Evolutionary conservation across 2,888 invertebrate species (phyloP), one percentile per base, ranked within the genome.

Genomic region (Caenorhabditis macrosperma): DNA sequence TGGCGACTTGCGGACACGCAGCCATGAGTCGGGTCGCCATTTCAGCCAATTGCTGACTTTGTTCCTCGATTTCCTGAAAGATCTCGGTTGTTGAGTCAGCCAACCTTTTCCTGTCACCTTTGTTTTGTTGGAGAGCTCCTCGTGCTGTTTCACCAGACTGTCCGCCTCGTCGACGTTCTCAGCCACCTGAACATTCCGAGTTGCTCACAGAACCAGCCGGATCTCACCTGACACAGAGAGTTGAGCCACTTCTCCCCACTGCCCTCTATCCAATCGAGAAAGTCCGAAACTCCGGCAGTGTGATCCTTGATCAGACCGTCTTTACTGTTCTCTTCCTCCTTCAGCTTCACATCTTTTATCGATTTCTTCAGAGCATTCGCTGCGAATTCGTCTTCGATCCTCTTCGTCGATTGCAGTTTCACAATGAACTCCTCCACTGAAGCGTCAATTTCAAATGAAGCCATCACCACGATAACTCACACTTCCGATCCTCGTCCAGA

Each of bases 41-140:
- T 90, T 95, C 94, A 12, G 94, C 92, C 52, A 95, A 90, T 89
- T 95, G 94, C 0, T 94, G 94, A 91, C 95, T 95, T 87, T 94
- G 93, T 15, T 94, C 94, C 87, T 95, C 95, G 0, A 95, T 94
- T 87, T 95, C 94, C 93, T 93, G 82, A 15, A 84, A 77, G n/a
- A n/a, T n/a, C n/a, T n/a, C n/a, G n/a, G n/a, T n/a, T n/a, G n/a
- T n/a, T n/a, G n/a, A n/a, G n/a, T n/a, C n/a, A n/a, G n/a, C n/a
- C n/a, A n/a, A n/a, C n/a, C n/a, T n/a, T n/a, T n/a, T n/a, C n/a
- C n/a, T n/a, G n/a, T n/a, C n/a, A 83, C 83, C 60, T 85, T 79
- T 7, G 82, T 80, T 67, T 85, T 85, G 26, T 52, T 57, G 0
- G 74, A 94, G 61, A 95, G 92, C 59, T 93, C 93, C 90, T 95